phyloP scores from a whole-genome alignment of 1,140 invertebrate species.

The Drosophila lacertosa region DNA sequence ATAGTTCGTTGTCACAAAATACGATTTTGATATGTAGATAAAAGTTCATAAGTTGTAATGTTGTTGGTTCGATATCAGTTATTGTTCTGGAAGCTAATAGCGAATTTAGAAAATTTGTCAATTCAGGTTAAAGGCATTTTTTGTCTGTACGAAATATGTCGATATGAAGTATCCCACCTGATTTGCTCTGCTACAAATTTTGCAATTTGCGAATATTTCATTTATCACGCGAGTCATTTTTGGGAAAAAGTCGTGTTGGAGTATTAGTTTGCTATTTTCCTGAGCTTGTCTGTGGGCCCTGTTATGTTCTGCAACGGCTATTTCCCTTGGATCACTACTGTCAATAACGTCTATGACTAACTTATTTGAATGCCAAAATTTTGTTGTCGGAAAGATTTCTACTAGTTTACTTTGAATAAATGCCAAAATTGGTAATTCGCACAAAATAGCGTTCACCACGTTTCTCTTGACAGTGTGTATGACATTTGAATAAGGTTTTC shows the following conservation, averaged over 20 bases:
- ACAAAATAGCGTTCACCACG: neutral
- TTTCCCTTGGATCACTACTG: neutral
- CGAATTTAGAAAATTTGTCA: too few relatives aligned
- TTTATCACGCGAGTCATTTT: neutral
- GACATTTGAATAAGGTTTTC: too few relatives aligned
- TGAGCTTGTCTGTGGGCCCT: too few relatives aligned
- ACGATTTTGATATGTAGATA: neutral
- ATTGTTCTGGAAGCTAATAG: too few relatives aligned
- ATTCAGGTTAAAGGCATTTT: conserved; percentile 22
- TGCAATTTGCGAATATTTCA: too few relatives aligned
- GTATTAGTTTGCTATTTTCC: too few relatives aligned
- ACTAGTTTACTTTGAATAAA: neutral
- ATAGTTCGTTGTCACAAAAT: conserved; percentile 5
- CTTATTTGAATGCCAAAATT: neutral
- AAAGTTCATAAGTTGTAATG: too few relatives aligned
- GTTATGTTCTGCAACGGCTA: neutral
- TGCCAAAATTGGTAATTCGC: neutral
- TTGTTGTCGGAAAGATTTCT: neutral
- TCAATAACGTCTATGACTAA: neutral
- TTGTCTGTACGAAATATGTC: conserved; percentile 31
- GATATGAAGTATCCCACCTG: conserved; percentile 10
- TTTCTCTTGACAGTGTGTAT: neutral
- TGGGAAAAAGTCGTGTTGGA: neutral
- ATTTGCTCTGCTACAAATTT: too few relatives aligned
- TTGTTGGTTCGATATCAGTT: too few relatives aligned